Conservation (phyloP, 2,888 invertebrate species). For the Tipula lateralis region DNA sequence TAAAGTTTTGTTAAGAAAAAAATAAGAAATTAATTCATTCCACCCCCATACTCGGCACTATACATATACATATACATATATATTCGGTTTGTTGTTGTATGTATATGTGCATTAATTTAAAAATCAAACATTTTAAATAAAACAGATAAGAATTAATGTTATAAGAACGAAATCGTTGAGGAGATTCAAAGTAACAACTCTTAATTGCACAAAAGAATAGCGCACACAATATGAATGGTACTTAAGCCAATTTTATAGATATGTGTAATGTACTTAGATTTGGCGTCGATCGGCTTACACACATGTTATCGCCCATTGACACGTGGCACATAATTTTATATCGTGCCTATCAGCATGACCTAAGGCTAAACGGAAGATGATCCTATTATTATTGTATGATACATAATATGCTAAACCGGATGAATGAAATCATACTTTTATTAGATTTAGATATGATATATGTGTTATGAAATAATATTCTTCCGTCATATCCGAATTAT, state of each 20-base stretch:
- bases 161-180: not conserved
- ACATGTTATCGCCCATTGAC: not conserved
- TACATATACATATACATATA: not conserved
- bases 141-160: not conserved
- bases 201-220: not conserved
- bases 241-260: too few species aligned
- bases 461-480: not conserved
- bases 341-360: not conserved
- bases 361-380: not conserved
- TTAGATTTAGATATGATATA: not conserved
- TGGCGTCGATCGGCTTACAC: not conserved
- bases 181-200: not conserved
- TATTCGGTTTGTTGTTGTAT: not conserved
- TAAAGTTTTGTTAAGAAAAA: not conserved
- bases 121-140: not conserved
- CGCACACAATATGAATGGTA: not conserved
- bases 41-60: not conserved
- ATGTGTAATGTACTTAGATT: not conserved
- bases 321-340: not conserved
- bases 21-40: not conserved
- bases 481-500: not conserved
- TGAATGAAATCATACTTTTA: constrained; percentile 1
- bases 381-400: not conserved
- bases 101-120: not conserved
- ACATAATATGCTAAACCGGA: not conserved